Percentiles rank a stretch among this genome's conserved stretches.
These are phyloP conservation scores for Halichoerus grypus DNA, from an alignment of 2,113 vertebrate genomes.

Conservation along the genomic window DNA sequence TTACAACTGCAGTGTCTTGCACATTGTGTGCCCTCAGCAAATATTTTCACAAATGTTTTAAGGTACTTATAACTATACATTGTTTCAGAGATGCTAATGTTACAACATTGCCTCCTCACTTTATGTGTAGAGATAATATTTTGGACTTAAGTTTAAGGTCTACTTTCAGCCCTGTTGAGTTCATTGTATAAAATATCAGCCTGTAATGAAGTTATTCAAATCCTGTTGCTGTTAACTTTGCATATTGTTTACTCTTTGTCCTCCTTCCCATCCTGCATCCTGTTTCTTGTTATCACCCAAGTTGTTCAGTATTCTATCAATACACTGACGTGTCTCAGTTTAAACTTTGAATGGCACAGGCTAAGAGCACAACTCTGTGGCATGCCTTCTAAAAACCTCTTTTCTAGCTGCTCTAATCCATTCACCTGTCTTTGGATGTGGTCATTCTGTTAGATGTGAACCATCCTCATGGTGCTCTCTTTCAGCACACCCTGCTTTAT, in stretches of 20 bases:
- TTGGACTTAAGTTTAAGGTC: neutral
- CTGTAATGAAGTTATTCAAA: neutral
- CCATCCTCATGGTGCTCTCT: neutral
- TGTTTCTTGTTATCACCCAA: neutral
- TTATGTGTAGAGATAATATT: neutral
- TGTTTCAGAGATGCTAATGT: neutral
- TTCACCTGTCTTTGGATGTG: neutral
- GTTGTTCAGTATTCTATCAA: neutral
- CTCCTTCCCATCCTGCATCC: neutral
- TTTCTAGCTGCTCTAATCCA: neutral
- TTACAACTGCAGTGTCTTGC: neutral
- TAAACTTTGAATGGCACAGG: neutral
- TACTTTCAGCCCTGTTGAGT: neutral
- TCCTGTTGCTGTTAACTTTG: neutral
- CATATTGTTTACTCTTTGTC: neutral
- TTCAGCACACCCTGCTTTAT: neutral
- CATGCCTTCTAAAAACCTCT: neutral
- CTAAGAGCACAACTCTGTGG: neutral
- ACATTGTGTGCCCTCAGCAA: neutral
- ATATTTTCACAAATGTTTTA: neutral
- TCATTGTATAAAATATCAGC: neutral
- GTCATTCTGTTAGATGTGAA: neutral
- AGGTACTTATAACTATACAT: neutral
- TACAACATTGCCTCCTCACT: neutral
- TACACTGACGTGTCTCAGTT: neutral